These are phyloP conservation scores for Rhodeus uyekii DNA, from an alignment of 2,797 vertebrate genomes.

Conservation along the genomic window DNA sequence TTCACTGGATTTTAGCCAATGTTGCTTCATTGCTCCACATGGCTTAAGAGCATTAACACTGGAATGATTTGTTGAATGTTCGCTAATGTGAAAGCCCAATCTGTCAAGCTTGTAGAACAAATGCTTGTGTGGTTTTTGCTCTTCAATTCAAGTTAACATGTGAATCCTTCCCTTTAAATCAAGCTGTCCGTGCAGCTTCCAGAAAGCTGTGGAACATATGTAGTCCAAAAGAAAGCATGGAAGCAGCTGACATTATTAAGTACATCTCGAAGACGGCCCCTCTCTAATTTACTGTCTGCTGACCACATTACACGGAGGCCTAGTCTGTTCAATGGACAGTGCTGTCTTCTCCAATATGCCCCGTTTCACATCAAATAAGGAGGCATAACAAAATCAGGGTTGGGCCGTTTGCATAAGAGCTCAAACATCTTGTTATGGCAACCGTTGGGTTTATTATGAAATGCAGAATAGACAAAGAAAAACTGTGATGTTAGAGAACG, in stretches of 20 bases:
- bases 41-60: neutral
- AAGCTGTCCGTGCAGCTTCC: conserved; percentile 36
- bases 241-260: conserved; percentile 50
- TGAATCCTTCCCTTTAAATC: conserved; percentile 37
- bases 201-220: conserved; percentile 53
- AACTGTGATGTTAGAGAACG: conserved; percentile 7
- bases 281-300: conserved; percentile 60
- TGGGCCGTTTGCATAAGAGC: conserved; percentile 31
- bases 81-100: conserved; percentile 7
- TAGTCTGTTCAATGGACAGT: conserved; percentile 18
- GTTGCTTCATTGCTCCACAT: neutral
- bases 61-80: conserved; percentile 8
- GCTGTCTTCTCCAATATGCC: conserved; percentile 25
- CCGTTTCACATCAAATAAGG: conserved; percentile 21
- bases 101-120: conserved; percentile 9
- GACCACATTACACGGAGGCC: conserved; percentile 39
- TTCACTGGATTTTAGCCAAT: neutral
- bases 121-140: conserved; percentile 4
- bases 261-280: conserved; percentile 43
- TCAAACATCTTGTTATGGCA: conserved; percentile 43
- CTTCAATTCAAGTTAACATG: conserved; percentile 14
- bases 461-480: conserved; percentile 25
- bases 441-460: conserved; percentile 42
- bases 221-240: conserved; percentile 53
- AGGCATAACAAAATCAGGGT: neutral